Conservation (phyloP, 2,888 invertebrate species). For the Volucella inanis region DNA sequence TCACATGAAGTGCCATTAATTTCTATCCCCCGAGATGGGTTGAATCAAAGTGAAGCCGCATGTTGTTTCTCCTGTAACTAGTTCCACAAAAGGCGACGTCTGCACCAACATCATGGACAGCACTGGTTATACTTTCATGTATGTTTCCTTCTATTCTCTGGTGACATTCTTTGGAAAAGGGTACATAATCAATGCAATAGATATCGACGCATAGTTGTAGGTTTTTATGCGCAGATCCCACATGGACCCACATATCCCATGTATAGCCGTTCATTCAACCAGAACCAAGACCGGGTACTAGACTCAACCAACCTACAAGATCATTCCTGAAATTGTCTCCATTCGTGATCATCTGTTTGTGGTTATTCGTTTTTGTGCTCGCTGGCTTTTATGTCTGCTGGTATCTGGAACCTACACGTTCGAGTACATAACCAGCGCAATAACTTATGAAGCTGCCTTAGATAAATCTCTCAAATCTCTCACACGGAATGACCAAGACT, state of each 20-base stretch:
- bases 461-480: slow-evolving; percentile 53
- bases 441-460: slow-evolving; percentile 61
- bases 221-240: slow-evolving; percentile 16
- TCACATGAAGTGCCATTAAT: slow-evolving; percentile 67
- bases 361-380: slow-evolving; percentile 25
- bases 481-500: background rate
- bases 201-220: slow-evolving; percentile 30
- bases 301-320: slow-evolving; percentile 39
- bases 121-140: slow-evolving; percentile 7
- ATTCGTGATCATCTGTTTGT: slow-evolving; percentile 26
- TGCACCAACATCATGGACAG: slow-evolving; percentile 30
- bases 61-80: slow-evolving; percentile 26
- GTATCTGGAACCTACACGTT: background rate
- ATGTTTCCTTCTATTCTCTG: slow-evolving; percentile 16
- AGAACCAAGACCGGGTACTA: too few species aligned
- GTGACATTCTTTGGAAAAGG: slow-evolving; percentile 39
- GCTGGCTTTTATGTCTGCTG: slow-evolving; percentile 54
- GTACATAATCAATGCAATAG: slow-evolving; percentile 36
- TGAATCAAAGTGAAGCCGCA: slow-evolving; percentile 58
- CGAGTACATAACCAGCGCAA: slow-evolving; percentile 25
- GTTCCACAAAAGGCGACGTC: slow-evolving; percentile 53
- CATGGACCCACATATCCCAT: slow-evolving; percentile 10
- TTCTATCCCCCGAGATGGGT: slow-evolving; percentile 42
- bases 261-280: too few species aligned
- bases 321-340: slow-evolving; percentile 46